These are phyloP conservation scores for Cephus rjabovi DNA, from an alignment of 2,888 invertebrate genomes.

Conservation along the genomic window DNA sequence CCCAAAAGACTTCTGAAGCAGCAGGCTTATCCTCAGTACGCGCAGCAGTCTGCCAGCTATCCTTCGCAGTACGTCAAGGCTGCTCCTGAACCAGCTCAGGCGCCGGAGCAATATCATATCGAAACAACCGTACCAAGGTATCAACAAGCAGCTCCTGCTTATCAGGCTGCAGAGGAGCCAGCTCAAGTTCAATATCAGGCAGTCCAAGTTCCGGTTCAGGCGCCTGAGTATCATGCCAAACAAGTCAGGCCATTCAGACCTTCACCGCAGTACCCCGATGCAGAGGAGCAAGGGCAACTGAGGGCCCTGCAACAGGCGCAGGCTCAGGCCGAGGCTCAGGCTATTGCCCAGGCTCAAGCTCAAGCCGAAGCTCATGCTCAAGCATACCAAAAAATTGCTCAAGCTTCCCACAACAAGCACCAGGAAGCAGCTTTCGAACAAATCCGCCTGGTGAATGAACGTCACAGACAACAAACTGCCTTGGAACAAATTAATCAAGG, in stretches of 20 bases:
- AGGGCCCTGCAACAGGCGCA: conserved; percentile 30
- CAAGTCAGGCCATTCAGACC: conserved; percentile 41
- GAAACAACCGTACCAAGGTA: conserved; percentile 55
- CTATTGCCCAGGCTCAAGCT: conserved; percentile 54
- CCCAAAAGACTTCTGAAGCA: conserved; percentile 37
- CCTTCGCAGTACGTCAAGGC: conserved; percentile 46
- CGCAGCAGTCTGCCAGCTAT: conserved; percentile 47
- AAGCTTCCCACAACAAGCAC: conserved; percentile 56
- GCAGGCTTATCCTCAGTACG: conserved; percentile 39
- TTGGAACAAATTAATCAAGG: conserved; percentile 61
- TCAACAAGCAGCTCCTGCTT: conserved; percentile 37
- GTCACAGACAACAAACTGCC: conserved; percentile 50
- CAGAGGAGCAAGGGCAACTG: conserved; percentile 29
- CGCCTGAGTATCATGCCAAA: conserved; percentile 38
- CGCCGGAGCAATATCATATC: conserved; percentile 57
- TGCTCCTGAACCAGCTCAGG: conserved; percentile 31
- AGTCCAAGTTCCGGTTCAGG: conserved; percentile 31
- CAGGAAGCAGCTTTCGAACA: conserved; percentile 56
- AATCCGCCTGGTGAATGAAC: conserved; percentile 54
- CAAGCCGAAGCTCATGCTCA: conserved; percentile 58
- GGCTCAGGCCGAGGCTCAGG: conserved; percentile 39
- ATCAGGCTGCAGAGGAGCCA: conserved; percentile 43
- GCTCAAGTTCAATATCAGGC: conserved; percentile 34
- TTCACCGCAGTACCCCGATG: conserved; percentile 42
- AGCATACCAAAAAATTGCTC: conserved; percentile 58